Evolutionary conservation across 92 coral and sea anemone species (phyloP).

Genomic region (Epizoanthus rinbou): DNA sequence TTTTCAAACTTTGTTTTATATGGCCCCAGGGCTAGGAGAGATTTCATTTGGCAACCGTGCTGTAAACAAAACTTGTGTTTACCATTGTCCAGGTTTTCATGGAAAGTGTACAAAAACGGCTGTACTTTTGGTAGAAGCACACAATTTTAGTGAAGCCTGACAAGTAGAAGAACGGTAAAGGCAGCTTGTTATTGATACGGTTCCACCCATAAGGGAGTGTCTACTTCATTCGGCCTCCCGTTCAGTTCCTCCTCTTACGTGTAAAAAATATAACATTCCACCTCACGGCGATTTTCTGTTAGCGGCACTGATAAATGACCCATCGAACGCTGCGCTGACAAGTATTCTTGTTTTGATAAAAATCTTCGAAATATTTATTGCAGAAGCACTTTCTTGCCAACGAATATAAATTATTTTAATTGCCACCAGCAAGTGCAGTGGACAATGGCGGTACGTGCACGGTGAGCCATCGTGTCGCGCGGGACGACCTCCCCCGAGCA

Average conservation of each 20-base stretch:
- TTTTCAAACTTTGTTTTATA: not conserved
- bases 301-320: too few relatives aligned
- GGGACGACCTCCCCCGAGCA: not conserved
- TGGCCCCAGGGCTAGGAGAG: slow-evolving; percentile 7
- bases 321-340: not conserved
- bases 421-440: not conserved
- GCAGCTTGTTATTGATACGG: too few relatives aligned
- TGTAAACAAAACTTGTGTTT: not conserved
- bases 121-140: not conserved
- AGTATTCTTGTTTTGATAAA: not conserved
- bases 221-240: too few relatives aligned
- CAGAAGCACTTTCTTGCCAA: not conserved
- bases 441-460: slow-evolving; percentile 1
- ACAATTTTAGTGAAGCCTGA: not conserved
- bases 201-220: too few relatives aligned
- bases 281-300: too few relatives aligned
- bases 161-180: too few relatives aligned
- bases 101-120: not conserved
- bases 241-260: too few relatives aligned
- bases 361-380: not conserved
- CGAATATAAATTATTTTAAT: not conserved
- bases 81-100: not conserved
- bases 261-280: too few relatives aligned
- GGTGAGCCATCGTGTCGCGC: not conserved
- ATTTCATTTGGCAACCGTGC: not conserved